phyloP scores from a whole-genome alignment of 2,113 vertebrate species.

The Sapayoa aenigma region DNA sequence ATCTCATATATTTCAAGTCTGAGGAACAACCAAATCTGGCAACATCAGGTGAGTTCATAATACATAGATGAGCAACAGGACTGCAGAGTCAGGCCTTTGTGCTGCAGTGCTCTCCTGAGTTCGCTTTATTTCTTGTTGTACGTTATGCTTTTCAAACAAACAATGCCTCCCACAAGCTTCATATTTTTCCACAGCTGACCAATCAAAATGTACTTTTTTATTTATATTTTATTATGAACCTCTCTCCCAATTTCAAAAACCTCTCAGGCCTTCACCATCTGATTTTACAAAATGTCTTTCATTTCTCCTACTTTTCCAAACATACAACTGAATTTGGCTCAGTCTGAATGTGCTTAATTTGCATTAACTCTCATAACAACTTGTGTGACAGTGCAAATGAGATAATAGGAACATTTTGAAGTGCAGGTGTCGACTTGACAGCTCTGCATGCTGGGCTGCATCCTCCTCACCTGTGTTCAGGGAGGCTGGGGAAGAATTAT shows the following conservation, averaged over 20 bases:
- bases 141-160: neutral
- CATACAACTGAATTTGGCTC: neutral
- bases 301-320: neutral
- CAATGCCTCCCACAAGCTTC: neutral
- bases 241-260: neutral
- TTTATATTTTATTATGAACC: neutral
- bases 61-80: neutral
- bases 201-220: neutral
- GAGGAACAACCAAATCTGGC: neutral
- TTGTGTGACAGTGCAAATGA: neutral
- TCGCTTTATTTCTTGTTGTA: neutral
- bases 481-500: rapidly evolving
- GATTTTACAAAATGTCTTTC: neutral
- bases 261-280: neutral
- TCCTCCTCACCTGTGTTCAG: neutral
- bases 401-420: neutral
- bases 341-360: neutral
- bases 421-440: neutral
- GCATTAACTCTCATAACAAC: neutral
- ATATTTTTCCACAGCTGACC: neutral
- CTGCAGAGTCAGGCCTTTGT: neutral
- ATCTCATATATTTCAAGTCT: neutral
- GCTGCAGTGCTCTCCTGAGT: neutral
- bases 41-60: neutral
- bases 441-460: neutral